Base-by-base conservation (phyloP, 2,888 invertebrate genomes). In the Megaustenia siamemsis region DNA sequence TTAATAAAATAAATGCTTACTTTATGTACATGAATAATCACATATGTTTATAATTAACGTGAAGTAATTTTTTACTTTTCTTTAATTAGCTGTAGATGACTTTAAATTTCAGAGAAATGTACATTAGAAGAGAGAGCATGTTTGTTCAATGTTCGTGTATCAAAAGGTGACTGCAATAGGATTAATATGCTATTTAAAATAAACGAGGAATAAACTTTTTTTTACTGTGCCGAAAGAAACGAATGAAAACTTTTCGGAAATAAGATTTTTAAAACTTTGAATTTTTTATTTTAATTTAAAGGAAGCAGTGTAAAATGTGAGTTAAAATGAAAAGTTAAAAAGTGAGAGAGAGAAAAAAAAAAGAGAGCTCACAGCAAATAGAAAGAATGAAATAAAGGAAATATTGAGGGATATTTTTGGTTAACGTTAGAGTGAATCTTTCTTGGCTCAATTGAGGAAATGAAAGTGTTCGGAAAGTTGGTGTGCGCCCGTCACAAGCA, bases 391-490 rank as follows among this genome's bases (percentile, higher is more conserved):
- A 21, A 45, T 15, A 49, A 15, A 73, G 45, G 49, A 28, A 73
- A 40, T 4, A 21, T 5, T 21, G 21, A 24, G 38, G 69, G 69
- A 40, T 38, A 40, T 69, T 69, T 68, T 69, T 40, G n/a, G 69
- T 38, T 38, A 40, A 69, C 38, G 40, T 69, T 69, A 69, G 6
- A 24, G 69, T 69, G 40, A 69, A 69, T 40, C 40, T 69, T 38
- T 40, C 40, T n/a, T n/a, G 38, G 40, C 69, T 69, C 69, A 69
- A 40, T 69, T 69, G 69, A 40, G 69, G 40, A 69, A 40, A 69
- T 69, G 38, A 38, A 24, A 40, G 69, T 69, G 40, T 40, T 69
- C 69, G 8, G 69, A 21, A 69, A 69, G 40, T 69, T 69, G 69
- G 40, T 24, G 40, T 0, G 69, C 38, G 38, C 40, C 40, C 69